Percentiles rank a stretch among this genome's conserved stretches.
Conservation (phyloP, 2,888 invertebrate genomes). For the Cerceris rybyensis region DNA sequence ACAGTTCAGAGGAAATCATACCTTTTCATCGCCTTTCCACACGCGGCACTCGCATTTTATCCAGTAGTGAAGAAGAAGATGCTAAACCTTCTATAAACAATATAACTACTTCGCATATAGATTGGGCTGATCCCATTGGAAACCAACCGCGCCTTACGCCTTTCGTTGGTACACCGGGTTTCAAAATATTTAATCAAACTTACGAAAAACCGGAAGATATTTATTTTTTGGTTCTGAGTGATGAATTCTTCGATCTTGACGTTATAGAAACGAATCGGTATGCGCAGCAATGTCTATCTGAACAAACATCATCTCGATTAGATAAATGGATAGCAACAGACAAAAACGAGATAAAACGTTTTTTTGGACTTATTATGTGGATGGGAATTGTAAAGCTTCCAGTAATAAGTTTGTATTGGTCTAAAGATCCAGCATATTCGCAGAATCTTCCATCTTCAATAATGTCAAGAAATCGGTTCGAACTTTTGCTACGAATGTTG, state of each 20-base stretch:
- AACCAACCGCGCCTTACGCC: no score
- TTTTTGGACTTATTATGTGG: slow-evolving; percentile 22
- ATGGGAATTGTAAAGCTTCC: slow-evolving; percentile 19
- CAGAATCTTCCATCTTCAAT: slow-evolving; percentile 18
- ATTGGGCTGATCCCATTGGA: no score
- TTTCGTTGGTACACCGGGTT: no score
- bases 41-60: no score
- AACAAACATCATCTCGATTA: not conserved
- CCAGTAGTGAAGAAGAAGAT: no score
- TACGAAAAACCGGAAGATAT: not conserved
- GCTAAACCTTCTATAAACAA: no score
- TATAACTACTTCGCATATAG: no score
- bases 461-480: slow-evolving; percentile 27
- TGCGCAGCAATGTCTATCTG: not conserved
- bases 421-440: slow-evolving; percentile 16
- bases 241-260: slow-evolving; percentile 13
- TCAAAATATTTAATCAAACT: no score
- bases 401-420: slow-evolving; percentile 17
- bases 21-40: no score
- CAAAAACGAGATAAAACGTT: slow-evolving; percentile 15
- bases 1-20: no score
- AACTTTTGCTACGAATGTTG: slow-evolving; percentile 19
- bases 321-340: slow-evolving; percentile 8
- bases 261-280: slow-evolving; percentile 12
- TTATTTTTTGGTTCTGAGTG: slow-evolving; percentile 12